These are phyloP conservation scores for Zelleria hepariella DNA, from an alignment of 2,888 invertebrate genomes.

Conservation along the genomic window DNA sequence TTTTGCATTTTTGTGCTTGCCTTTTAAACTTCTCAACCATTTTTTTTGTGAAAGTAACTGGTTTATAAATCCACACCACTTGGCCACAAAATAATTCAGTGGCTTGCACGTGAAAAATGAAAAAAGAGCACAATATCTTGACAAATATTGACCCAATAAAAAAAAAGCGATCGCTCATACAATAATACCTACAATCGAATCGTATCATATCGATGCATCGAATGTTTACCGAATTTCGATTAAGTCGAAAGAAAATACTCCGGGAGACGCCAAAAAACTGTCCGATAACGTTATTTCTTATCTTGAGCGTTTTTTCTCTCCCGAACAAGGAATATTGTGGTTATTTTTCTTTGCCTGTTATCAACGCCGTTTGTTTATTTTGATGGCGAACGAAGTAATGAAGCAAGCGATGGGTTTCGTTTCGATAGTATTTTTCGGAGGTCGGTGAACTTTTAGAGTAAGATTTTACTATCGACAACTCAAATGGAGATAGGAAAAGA, in stretches of 20 bases:
- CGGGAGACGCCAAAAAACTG: slow-evolving; percentile 33
- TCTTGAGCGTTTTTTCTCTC: slow-evolving; percentile 13
- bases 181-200: background rate
- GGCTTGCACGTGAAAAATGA: background rate
- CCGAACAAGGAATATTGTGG: slow-evolving; percentile 38
- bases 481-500: background rate
- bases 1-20: too few species aligned
- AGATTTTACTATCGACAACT: background rate
- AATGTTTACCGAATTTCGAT: slow-evolving; percentile 56
- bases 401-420: slow-evolving; percentile 24
- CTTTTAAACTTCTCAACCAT: too few species aligned
- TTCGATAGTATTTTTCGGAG: slow-evolving; percentile 36
- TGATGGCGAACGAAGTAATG: slow-evolving; percentile 50
- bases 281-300: background rate
- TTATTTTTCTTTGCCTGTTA: slow-evolving; percentile 50
- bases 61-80: too few species aligned
- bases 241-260: slow-evolving; percentile 48
- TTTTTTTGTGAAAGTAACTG: too few species aligned
- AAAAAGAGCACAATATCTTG: slow-evolving; percentile 6
- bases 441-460: slow-evolving; percentile 6
- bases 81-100: too few species aligned
- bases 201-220: slow-evolving; percentile 35
- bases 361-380: slow-evolving; percentile 42
- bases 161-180: slow-evolving; percentile 31
- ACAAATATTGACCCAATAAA: slow-evolving; percentile 27